These are phyloP conservation scores for Threskiornis aethiopicus DNA, from an alignment of 2,797 vertebrate species.

Conservation along the genomic window DNA sequence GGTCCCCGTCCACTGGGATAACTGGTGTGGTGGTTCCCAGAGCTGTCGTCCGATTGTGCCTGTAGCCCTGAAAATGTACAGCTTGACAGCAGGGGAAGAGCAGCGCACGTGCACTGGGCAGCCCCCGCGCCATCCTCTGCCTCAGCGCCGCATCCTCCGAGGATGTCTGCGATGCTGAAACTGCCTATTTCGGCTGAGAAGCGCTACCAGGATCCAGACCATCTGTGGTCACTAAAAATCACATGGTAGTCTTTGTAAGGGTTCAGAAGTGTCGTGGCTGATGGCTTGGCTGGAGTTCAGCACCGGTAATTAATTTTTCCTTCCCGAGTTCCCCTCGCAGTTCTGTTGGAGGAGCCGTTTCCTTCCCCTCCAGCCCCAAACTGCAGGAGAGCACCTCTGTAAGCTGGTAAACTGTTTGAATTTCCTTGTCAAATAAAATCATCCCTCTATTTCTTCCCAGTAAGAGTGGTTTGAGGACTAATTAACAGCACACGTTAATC, in stretches of 20 bases:
- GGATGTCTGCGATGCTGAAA: background rate
- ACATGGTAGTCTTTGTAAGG: background rate
- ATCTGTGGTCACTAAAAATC: background rate
- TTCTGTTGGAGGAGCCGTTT: background rate
- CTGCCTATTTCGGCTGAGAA: background rate
- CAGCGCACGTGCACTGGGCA: background rate
- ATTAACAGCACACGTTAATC: background rate
- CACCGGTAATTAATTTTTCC: constrained; percentile 33
- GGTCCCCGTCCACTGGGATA: background rate
- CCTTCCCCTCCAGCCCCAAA: background rate
- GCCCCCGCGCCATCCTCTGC: background rate
- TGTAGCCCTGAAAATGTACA: background rate
- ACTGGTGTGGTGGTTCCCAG: background rate
- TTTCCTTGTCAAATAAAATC: background rate
- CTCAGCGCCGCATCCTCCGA: rapidly evolving
- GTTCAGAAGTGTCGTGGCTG: background rate
- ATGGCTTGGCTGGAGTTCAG: constrained; percentile 19
- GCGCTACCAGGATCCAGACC: background rate
- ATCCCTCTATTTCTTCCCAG: background rate
- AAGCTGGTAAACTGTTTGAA: background rate
- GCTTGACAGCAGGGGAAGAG: rapidly evolving
- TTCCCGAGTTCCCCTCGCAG: background rate
- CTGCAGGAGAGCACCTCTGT: background rate
- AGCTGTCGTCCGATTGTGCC: background rate
- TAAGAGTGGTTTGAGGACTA: background rate